Conservation (phyloP, 2,113 vertebrate species). For the Trogon melanurus region DNA sequence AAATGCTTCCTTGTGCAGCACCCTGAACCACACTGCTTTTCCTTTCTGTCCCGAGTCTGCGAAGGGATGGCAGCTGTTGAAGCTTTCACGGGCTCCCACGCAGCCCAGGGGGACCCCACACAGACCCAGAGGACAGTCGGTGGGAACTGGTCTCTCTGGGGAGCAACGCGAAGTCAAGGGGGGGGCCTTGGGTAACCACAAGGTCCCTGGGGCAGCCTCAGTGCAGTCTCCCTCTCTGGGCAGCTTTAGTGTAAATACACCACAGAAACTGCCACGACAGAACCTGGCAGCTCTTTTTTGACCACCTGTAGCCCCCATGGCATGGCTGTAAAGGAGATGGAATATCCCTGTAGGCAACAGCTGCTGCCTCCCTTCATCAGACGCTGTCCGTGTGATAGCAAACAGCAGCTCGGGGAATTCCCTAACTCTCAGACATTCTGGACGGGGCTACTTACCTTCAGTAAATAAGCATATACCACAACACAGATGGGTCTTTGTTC, state of each 20-base stretch:
- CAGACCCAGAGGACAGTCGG: rapidly evolving
- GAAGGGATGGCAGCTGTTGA: background rate
- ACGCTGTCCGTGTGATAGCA: background rate
- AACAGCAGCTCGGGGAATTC: background rate
- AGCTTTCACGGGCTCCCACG: background rate
- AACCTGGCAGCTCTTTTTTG: background rate
- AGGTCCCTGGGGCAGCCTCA: rapidly evolving
- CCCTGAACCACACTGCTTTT: background rate
- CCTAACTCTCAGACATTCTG: background rate
- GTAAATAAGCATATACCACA: background rate
- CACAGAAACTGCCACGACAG: background rate
- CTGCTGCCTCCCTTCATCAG: background rate
- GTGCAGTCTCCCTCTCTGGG: rapidly evolving
- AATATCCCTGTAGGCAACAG: background rate
- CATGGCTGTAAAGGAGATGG: background rate
- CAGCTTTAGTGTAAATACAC: background rate
- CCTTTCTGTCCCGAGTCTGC: background rate
- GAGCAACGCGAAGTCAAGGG: background rate
- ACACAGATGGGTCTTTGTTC: background rate
- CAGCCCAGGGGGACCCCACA: background rate
- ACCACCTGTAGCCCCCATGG: rapidly evolving
- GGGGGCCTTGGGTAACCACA: background rate
- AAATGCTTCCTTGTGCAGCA: background rate
- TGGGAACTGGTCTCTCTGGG: background rate
- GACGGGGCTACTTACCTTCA: background rate